Conservation (phyloP, 1,140 invertebrate genomes). For the Philotrypesis tridentata region DNA sequence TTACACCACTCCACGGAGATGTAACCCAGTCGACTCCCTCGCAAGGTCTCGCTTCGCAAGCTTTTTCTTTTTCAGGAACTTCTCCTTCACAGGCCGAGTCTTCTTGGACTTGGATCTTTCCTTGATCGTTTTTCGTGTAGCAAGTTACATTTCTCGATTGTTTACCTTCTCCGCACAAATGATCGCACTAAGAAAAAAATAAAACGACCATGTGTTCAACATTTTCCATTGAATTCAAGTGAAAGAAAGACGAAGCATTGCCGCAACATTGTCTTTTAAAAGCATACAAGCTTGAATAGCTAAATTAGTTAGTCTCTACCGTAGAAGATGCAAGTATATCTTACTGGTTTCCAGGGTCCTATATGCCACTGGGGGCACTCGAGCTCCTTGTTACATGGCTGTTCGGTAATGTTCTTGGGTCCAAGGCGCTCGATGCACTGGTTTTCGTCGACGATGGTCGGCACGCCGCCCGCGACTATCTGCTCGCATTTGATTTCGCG, state of each 20-base stretch:
- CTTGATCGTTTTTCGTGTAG: conserved; percentile 80
- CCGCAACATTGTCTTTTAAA: too few relatives aligned
- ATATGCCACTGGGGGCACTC: conserved; percentile 89
- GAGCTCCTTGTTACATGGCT: conserved; percentile 84
- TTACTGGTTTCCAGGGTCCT: conserved; percentile 90
- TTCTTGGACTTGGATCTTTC: conserved; percentile 81
- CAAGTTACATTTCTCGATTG: conserved; percentile 84
- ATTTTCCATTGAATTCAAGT: too few relatives aligned
- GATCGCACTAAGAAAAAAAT: conserved; percentile 81
- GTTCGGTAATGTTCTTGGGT: conserved; percentile 80
- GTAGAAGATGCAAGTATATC: conserved; percentile 51
- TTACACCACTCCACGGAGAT: conserved; percentile 92
- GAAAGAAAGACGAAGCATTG: too few relatives aligned
- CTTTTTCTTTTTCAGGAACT: conserved; percentile 81
- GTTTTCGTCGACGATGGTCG: conserved; percentile 81
- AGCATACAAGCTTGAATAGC: not conserved
- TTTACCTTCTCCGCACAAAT: conserved; percentile 89
- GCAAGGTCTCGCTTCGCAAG: conserved; percentile 87
- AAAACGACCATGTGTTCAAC: not conserved
- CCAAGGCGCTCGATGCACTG: conserved; percentile 81
- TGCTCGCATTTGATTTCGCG: conserved; percentile 87
- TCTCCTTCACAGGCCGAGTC: conserved; percentile 81
- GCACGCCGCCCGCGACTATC: conserved; percentile 78
- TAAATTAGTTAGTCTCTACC: not conserved
- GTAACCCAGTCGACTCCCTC: conserved; percentile 94